Evolutionary conservation across 2,113 vertebrate species (phyloP).

Genomic region (Lates calcarifer): DNA sequence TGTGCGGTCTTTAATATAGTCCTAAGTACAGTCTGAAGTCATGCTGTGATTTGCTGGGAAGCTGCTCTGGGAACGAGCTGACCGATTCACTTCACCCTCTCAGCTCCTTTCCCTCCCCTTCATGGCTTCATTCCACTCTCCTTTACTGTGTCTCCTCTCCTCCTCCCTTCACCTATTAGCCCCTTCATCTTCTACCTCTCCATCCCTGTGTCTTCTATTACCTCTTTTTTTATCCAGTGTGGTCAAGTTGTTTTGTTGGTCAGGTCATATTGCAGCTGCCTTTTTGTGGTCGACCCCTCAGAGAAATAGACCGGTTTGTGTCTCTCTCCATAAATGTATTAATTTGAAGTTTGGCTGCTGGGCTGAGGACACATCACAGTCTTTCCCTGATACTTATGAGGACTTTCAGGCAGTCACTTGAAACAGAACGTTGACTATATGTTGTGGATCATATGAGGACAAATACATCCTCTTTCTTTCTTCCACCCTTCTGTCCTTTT

Average conservation of each 20-base stretch:
- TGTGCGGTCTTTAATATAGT: constrained; percentile 13
- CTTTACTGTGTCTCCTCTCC: not conserved
- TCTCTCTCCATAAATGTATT: not conserved
- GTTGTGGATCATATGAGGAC: not conserved
- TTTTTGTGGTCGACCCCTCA: not conserved
- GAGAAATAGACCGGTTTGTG: not conserved
- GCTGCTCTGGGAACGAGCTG: constrained; percentile 68
- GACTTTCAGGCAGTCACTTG: not conserved
- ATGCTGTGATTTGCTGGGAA: constrained; percentile 61
- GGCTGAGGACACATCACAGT: not conserved
- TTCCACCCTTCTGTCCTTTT: constrained; percentile 4
- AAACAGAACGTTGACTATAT: not conserved
- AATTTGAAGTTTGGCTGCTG: not conserved
- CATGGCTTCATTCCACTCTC: constrained; percentile 13
- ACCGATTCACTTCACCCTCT: constrained; percentile 55
- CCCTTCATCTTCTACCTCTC: constrained; percentile 4
- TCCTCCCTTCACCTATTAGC: not conserved
- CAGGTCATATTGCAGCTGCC: not conserved
- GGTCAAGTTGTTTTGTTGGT: not conserved
- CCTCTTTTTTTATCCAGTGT: constrained; percentile 8
- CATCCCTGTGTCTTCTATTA: constrained; percentile 1
- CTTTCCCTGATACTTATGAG: not conserved
- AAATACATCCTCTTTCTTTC: not conserved
- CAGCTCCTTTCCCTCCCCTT: not conserved
- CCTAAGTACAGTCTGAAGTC: constrained; percentile 28